These are phyloP conservation scores for Hypena proboscidalis DNA, from an alignment of 2,888 invertebrate genomes.

Conservation along the genomic window DNA sequence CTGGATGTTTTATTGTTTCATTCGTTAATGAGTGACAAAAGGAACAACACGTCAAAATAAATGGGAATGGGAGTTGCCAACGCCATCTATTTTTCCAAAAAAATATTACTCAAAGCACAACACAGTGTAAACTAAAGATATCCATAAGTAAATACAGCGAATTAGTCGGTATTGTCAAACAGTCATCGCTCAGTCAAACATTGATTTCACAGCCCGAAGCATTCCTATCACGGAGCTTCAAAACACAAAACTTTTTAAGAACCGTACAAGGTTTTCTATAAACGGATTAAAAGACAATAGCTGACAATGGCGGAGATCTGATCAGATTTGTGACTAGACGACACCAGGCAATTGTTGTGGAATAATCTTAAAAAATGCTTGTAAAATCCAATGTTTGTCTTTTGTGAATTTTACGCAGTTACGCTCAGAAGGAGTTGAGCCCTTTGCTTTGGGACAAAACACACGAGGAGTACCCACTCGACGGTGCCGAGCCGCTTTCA, in stretches of 20 bases:
- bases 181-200: no score
- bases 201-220: constrained; percentile 33
- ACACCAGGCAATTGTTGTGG: constrained; percentile 13
- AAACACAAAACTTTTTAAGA: constrained; percentile 9
- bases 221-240: constrained; percentile 10
- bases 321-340: constrained; percentile 27
- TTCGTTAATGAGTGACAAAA: no score
- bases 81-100: no score
- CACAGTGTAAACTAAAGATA: no score
- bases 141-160: no score
- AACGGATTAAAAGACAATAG: constrained; percentile 41
- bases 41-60: no score
- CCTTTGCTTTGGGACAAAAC: constrained; percentile 2
- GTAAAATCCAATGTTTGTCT: constrained; percentile 3
- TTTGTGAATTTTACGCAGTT: background rate
- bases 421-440: constrained; percentile 8
- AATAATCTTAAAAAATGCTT: constrained; percentile 19
- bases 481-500: no score
- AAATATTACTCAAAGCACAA: no score
- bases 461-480: no score
- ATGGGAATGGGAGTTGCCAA: no score
- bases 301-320: constrained; percentile 21
- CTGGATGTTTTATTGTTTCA: no score
- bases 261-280: constrained; percentile 9
- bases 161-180: no score